phyloP scores from a whole-genome alignment of 2,113 vertebrate genomes.

The Lamprotornis superbus region DNA sequence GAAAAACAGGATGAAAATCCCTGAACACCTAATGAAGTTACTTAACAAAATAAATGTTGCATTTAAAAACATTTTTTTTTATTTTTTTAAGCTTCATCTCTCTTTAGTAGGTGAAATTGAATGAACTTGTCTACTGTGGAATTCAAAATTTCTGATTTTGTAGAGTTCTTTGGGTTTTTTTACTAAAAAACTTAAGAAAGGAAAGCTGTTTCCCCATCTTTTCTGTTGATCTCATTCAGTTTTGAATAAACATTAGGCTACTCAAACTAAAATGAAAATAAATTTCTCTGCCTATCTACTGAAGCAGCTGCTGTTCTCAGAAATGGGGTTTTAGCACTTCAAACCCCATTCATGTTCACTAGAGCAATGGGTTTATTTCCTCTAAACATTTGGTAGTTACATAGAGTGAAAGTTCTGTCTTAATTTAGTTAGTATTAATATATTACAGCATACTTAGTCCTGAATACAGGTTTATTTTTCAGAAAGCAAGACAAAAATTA shows the following conservation, averaged over 20 bases:
- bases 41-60: neutral
- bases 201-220: neutral
- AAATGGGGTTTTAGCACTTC: neutral
- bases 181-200: neutral
- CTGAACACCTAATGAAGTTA: neutral
- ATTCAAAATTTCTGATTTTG: neutral
- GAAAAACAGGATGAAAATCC: neutral
- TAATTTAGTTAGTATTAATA: neutral
- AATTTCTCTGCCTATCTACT: neutral
- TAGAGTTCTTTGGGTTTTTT: rapidly evolving
- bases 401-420: neutral
- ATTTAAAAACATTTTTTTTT: neutral
- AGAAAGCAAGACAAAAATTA: neutral
- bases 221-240: neutral
- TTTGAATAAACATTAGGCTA: neutral
- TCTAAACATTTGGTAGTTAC: neutral
- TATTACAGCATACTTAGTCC: neutral
- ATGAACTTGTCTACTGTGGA: neutral
- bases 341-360: neutral
- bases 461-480: neutral
- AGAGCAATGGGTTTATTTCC: neutral
- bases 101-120: neutral
- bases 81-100: neutral
- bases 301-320: neutral
- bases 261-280: neutral